phyloP scores from a whole-genome alignment of 1,140 invertebrate genomes.

The Samia ricini region DNA sequence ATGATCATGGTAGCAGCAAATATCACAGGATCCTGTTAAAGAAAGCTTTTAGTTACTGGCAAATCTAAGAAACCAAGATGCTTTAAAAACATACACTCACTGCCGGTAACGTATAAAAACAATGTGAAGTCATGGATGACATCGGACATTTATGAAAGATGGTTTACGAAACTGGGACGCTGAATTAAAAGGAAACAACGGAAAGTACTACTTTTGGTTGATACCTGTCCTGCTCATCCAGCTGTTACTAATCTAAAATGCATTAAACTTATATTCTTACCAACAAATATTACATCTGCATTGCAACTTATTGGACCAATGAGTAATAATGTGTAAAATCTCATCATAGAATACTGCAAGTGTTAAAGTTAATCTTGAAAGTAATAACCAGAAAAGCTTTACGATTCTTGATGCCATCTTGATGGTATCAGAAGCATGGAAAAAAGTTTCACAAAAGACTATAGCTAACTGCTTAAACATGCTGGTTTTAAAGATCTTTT shows the following conservation, averaged over 20 bases:
- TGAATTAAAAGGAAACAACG: slow-evolving; percentile 24
- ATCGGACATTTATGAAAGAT: slow-evolving; percentile 29
- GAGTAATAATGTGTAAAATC: slow-evolving; percentile 38
- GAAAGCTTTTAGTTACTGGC: slow-evolving; percentile 41
- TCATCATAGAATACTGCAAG: slow-evolving; percentile 37
- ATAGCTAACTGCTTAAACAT: slow-evolving; percentile 29
- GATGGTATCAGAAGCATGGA: slow-evolving; percentile 32
- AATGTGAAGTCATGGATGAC: slow-evolving; percentile 30
- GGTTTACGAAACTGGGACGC: slow-evolving; percentile 24
- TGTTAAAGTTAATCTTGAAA: slow-evolving; percentile 35
- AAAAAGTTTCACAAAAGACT: slow-evolving; percentile 28
- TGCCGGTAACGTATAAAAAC: slow-evolving; percentile 30
- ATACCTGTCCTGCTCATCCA: slow-evolving; percentile 25
- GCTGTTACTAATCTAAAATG: slow-evolving; percentile 24
- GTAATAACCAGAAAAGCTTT: slow-evolving; percentile 29
- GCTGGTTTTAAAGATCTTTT: slow-evolving; percentile 28
- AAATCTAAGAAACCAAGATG: slow-evolving; percentile 29
- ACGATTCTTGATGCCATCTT: slow-evolving; percentile 39
- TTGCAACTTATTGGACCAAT: slow-evolving; percentile 29
- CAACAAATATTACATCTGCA: slow-evolving; percentile 25
- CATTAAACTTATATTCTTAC: too few species aligned
- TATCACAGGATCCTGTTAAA: slow-evolving; percentile 61
- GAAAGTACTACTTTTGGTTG: slow-evolving; percentile 27
- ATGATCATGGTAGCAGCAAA: slow-evolving; percentile 66
- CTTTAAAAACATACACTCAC: slow-evolving; percentile 27